These are phyloP conservation scores for Chaenocephalus aceratus DNA, from an alignment of 2,113 vertebrate genomes.

Conservation along the genomic window DNA sequence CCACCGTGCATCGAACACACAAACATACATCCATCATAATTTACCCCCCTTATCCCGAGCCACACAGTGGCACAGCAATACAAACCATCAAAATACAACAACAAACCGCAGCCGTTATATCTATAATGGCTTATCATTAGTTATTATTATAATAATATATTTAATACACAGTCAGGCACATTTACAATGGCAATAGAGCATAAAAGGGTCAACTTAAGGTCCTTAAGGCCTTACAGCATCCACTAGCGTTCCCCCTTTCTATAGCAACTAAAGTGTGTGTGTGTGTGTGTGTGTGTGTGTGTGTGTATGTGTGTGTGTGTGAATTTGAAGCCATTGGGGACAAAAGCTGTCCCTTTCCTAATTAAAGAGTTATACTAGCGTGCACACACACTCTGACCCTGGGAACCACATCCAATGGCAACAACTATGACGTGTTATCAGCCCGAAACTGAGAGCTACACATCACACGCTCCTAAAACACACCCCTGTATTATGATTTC, in stretches of 20 bases:
- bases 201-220: constrained; percentile 30
- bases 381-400: constrained; percentile 1
- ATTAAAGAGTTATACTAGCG: constrained; percentile 52
- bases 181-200: constrained; percentile 80
- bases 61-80: constrained; percentile 86
- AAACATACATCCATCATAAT: constrained; percentile 66
- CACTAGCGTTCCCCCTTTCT: constrained; percentile 19
- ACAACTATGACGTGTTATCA: constrained; percentile 46
- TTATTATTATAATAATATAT: constrained; percentile 49
- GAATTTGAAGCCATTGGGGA: constrained; percentile 47
- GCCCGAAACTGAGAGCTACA: constrained; percentile 38
- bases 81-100: constrained; percentile 65
- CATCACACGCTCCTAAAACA: constrained; percentile 53
- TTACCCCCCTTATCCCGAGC: constrained; percentile 75
- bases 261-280: not conserved
- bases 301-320: not conserved
- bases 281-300: too few species aligned
- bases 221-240: constrained; percentile 27
- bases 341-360: constrained; percentile 36
- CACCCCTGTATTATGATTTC: constrained; percentile 49
- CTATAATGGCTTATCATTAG: constrained; percentile 68
- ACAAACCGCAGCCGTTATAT: constrained; percentile 58
- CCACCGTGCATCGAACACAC: constrained; percentile 50
- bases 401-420: constrained; percentile 49
- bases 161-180: constrained; percentile 79